Conservation (phyloP, 2,888 invertebrate species). For the Dasypogon diadema region DNA sequence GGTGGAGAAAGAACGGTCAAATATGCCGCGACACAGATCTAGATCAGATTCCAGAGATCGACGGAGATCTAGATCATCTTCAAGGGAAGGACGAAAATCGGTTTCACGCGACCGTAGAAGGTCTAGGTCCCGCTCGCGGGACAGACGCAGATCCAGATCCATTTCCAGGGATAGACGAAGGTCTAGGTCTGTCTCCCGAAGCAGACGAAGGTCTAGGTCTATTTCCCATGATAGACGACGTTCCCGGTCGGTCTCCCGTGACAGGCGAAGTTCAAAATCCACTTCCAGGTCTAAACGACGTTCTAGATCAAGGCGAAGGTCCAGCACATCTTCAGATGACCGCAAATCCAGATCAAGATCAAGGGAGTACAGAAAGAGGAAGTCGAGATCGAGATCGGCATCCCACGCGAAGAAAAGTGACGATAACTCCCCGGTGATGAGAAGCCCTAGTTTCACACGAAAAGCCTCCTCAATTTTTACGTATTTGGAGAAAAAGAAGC, state of each 20-base stretch:
- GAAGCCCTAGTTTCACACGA: neutral
- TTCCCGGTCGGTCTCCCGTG: neutral
- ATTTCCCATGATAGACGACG: neutral
- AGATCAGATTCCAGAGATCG: neutral
- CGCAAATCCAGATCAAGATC: conserved; percentile 18
- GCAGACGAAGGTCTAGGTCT: conserved; percentile 16
- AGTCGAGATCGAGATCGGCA: neutral
- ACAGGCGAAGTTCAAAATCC: conserved; percentile 3
- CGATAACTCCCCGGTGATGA: neutral
- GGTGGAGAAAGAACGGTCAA: too few relatives aligned
- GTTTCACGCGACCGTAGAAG: neutral
- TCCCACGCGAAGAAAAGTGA: neutral
- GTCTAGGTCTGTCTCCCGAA: neutral
- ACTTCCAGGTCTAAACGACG: neutral
- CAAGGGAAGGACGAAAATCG: neutral
- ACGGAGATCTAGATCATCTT: conserved; percentile 18
- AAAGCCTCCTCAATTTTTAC: neutral
- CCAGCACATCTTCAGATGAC: neutral
- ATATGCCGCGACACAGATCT: neutral
- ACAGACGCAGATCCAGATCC: conserved; percentile 9
- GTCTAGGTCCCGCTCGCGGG: conserved; percentile 6
- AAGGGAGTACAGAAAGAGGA: conserved; percentile 13
- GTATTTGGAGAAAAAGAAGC: neutral
- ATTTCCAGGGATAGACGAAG: conserved; percentile 2
- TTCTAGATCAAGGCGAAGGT: neutral